A percentile compares a stretch with the other conserved stretches of the same genome.
Conservation (phyloP, 2,113 vertebrate species). For the Anser brachyrhynchus region DNA sequence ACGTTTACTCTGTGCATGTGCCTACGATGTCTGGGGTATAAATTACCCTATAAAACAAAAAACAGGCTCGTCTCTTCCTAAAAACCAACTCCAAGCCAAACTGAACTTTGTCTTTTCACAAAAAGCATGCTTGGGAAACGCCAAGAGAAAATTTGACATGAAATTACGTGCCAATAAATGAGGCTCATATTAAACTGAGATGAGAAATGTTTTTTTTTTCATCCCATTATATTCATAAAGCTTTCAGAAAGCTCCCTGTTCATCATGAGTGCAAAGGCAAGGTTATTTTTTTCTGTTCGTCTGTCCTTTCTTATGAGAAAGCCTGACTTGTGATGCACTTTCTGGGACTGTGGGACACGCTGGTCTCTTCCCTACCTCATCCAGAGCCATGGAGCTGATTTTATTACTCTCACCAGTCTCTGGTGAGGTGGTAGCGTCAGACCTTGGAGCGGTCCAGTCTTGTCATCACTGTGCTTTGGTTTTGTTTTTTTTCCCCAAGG, state of each 20-base stretch:
- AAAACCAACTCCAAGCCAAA: conserved; percentile 14
- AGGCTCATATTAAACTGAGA: neutral
- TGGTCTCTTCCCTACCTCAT: neutral
- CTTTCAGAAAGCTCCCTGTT: conserved; percentile 7
- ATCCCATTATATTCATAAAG: conserved; percentile 18
- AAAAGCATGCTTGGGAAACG: neutral
- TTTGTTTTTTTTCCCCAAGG: neutral
- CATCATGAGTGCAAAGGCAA: neutral
- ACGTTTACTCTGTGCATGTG: neutral
- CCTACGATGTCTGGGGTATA: neutral
- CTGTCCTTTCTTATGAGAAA: neutral
- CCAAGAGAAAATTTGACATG: neutral
- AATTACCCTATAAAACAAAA: conserved; percentile 28
- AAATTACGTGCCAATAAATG: neutral
- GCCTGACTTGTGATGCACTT: neutral
- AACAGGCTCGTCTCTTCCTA: neutral
- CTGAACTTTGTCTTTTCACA: neutral
- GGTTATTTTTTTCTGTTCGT: neutral
- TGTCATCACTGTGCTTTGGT: rapidly evolving
- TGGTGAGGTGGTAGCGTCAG: neutral
- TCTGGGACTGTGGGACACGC: neutral
- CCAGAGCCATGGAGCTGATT: neutral
- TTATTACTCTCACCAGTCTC: rapidly evolving
- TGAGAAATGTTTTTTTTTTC: neutral
- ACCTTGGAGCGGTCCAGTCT: neutral